Evolutionary conservation across 2,113 vertebrate genomes (phyloP).

Genomic region (Hypocryptadius cinnamomeus): DNA sequence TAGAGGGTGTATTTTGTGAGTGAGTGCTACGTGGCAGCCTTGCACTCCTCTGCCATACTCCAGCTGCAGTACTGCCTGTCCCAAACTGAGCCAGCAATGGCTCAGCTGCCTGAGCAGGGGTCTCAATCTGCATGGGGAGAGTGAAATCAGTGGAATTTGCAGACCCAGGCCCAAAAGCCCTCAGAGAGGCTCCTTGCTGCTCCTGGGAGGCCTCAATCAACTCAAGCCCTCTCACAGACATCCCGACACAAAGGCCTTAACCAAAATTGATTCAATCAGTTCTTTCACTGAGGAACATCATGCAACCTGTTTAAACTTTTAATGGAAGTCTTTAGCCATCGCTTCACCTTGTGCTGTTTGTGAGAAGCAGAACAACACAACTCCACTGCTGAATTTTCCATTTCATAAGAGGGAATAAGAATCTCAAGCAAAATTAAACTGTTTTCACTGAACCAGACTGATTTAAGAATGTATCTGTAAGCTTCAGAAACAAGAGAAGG

Average conservation of each 20-base stretch:
- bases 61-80: neutral
- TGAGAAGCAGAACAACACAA: neutral
- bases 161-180: neutral
- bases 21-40: neutral
- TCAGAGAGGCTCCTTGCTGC: neutral
- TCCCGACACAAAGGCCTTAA: neutral
- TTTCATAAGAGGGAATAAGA: neutral
- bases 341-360: neutral
- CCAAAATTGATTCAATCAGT: neutral
- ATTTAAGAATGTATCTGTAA: neutral
- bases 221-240: neutral
- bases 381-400: neutral
- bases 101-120: neutral
- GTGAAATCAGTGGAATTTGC: neutral
- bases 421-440: neutral
- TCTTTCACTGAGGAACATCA: accelerated
- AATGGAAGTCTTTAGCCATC: neutral
- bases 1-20: neutral
- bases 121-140: neutral
- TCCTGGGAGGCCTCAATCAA: neutral
- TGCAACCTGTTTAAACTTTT: neutral
- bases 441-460: neutral
- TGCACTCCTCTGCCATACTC: neutral
- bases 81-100: neutral
- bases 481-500: neutral